Evolutionary conservation across 92 coral and sea anemone genomes (phyloP).

Genomic region (Porites divaricata): DNA sequence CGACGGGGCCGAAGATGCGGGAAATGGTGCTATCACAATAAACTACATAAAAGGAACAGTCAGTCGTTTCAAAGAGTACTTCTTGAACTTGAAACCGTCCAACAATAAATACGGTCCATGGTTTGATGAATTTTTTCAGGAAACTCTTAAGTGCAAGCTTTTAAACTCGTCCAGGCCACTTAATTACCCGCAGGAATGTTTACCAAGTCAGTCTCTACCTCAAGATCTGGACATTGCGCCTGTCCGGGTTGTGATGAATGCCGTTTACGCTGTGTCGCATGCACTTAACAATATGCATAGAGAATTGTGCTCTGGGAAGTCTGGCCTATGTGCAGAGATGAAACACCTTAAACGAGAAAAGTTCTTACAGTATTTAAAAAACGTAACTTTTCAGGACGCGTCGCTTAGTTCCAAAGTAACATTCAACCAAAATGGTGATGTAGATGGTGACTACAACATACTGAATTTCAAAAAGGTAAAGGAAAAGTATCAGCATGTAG

Average conservation of each 20-base stretch:
- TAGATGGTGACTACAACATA: slow-evolving; percentile 85
- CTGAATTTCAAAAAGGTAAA: slow-evolving; percentile 67
- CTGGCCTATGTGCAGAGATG: slow-evolving; percentile 68
- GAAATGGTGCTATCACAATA: slow-evolving; percentile 89
- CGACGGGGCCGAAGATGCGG: slow-evolving; percentile 78
- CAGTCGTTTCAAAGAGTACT: slow-evolving; percentile 67
- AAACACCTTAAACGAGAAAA: slow-evolving; percentile 61
- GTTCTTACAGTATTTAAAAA: slow-evolving; percentile 67
- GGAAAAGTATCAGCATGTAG: slow-evolving; percentile 59
- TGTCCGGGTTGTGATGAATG: slow-evolving; percentile 89
- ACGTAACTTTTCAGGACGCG: slow-evolving; percentile 86
- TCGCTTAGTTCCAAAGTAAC: slow-evolving; percentile 58
- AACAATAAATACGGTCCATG: slow-evolving; percentile 67
- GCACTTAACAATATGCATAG: slow-evolving; percentile 83
- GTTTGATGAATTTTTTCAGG: slow-evolving; percentile 95
- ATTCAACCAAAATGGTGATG: slow-evolving; percentile 84
- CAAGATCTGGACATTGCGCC: slow-evolving; percentile 76
- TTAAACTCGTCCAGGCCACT: slow-evolving; percentile 45
- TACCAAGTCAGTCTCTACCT: slow-evolving; percentile 50
- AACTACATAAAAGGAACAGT: slow-evolving; percentile 89
- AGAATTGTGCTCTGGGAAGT: slow-evolving; percentile 54
- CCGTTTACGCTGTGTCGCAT: slow-evolving; percentile 89
- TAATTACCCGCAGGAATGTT: slow-evolving; percentile 55
- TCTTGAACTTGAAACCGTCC: slow-evolving; percentile 50
- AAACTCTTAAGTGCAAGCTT: slow-evolving; percentile 62